phyloP scores from a whole-genome alignment of 2,888 invertebrate species.

The Yponomeuta cagnagella region DNA sequence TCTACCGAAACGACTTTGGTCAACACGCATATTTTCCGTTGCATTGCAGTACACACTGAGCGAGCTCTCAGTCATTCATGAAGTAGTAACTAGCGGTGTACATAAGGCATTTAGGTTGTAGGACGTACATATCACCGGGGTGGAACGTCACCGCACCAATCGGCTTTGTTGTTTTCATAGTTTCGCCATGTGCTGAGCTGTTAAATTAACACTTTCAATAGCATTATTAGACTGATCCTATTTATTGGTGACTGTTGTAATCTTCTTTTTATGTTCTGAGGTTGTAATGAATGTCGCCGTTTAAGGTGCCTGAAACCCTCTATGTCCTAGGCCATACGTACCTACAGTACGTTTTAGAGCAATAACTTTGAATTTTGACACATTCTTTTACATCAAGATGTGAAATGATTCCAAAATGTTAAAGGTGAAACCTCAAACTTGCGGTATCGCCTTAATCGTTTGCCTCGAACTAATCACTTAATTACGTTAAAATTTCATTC shows the following conservation, averaged over 20 bases:
- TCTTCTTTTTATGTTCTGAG: no score
- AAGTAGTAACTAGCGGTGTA: constrained; percentile 75
- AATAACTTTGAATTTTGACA: no score
- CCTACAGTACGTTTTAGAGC: no score
- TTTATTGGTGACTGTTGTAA: background rate
- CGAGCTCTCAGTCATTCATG: constrained; percentile 65
- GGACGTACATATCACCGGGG: constrained; percentile 75
- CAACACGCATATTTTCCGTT: constrained; percentile 77
- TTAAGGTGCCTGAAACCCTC: no score
- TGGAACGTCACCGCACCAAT: constrained; percentile 73
- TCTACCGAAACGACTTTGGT: constrained; percentile 76
- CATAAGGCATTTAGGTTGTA: constrained; percentile 77
- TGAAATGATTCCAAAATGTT: no score
- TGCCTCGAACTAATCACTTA: no score
- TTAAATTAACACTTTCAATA: constrained; percentile 33
- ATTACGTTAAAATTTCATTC: no score
- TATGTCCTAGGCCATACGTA: no score
- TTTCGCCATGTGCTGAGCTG: constrained; percentile 69
- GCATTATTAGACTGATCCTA: background rate
- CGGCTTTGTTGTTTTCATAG: constrained; percentile 75
- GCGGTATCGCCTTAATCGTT: no score
- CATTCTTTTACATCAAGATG: no score
- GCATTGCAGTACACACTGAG: constrained; percentile 77
- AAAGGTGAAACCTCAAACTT: no score
- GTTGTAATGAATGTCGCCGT: no score